These are phyloP conservation scores for Drosophila stalkeri DNA, from an alignment of 2,888 invertebrate genomes.

Conservation along the genomic window DNA sequence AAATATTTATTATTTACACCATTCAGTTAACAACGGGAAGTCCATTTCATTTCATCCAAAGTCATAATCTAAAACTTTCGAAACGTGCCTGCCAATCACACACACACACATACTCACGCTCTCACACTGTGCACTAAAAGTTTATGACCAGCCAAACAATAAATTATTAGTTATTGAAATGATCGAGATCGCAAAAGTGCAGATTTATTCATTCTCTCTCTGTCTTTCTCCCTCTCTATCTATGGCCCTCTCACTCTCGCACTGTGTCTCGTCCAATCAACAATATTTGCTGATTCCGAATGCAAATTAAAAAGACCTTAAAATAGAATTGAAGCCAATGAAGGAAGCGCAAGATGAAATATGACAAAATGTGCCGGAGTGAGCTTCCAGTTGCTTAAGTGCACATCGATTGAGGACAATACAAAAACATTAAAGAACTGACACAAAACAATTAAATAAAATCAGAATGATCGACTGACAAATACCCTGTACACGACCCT, in stretches of 20 bases:
- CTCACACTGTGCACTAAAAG: constrained; percentile 44
- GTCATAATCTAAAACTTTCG: constrained; percentile 42
- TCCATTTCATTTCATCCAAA: constrained; percentile 34
- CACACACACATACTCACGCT: constrained; percentile 35
- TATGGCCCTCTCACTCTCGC: background rate
- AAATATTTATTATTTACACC: constrained; percentile 30
- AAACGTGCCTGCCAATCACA: constrained; percentile 33
- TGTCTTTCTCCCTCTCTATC: background rate
- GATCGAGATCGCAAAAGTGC: constrained; percentile 48
- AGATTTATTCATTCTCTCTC: constrained; percentile 43
- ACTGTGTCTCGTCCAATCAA: constrained; percentile 55
- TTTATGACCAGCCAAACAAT: constrained; percentile 53
- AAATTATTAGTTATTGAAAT: constrained; percentile 65
- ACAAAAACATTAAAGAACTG: constrained; percentile 20
- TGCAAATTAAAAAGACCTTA: constrained; percentile 83
- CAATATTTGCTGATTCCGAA: constrained; percentile 50
- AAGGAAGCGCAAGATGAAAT: constrained; percentile 54
- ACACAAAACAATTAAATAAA: background rate
- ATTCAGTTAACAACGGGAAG: constrained; percentile 52
- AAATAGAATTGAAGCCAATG: constrained; percentile 76
- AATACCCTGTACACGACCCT: constrained; percentile 24
- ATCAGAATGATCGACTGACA: background rate
- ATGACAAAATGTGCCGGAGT: constrained; percentile 27
- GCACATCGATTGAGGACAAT: constrained; percentile 67
- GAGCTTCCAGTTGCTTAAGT: constrained; percentile 47